These are phyloP conservation scores for Myrmecobius fasciatus DNA, from an alignment of 2,113 vertebrate species.

Conservation along the genomic window DNA sequence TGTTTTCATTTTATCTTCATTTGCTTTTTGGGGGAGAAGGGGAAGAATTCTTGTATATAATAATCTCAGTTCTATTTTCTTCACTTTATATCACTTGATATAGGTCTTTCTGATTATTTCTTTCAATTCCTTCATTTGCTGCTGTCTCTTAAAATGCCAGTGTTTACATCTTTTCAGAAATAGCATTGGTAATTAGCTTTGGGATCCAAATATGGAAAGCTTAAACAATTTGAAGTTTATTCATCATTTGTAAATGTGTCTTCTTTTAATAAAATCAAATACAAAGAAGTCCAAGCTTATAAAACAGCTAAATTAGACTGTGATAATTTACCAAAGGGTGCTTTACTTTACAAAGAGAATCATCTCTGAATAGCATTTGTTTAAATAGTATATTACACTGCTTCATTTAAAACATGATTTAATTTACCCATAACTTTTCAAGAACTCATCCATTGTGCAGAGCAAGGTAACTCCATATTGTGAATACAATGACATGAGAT, in stretches of 20 bases:
- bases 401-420: constrained; percentile 26
- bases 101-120: background rate
- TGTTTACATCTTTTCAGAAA: background rate
- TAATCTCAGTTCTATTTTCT: background rate
- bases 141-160: background rate
- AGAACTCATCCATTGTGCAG: constrained; percentile 30
- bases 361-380: constrained; percentile 23
- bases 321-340: background rate
- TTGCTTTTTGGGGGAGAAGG: background rate
- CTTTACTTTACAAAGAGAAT: constrained; percentile 36
- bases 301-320: background rate
- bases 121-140: background rate
- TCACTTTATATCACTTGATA: background rate
- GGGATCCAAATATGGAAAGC: background rate
- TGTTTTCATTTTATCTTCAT: background rate
- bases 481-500: constrained; percentile 14
- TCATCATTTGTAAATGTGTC: constrained; percentile 30
- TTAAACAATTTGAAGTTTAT: constrained; percentile 21
- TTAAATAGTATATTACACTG: constrained; percentile 16
- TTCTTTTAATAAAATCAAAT: constrained; percentile 33
- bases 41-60: background rate
- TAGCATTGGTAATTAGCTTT: background rate
- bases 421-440: constrained; percentile 3
- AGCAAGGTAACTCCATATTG: constrained; percentile 26
- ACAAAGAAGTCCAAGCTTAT: background rate